Evolutionary conservation across 2,888 invertebrate genomes (phyloP), one percentile per base, ranked within the genome.

Genomic region (Auanema sp.): DNA sequence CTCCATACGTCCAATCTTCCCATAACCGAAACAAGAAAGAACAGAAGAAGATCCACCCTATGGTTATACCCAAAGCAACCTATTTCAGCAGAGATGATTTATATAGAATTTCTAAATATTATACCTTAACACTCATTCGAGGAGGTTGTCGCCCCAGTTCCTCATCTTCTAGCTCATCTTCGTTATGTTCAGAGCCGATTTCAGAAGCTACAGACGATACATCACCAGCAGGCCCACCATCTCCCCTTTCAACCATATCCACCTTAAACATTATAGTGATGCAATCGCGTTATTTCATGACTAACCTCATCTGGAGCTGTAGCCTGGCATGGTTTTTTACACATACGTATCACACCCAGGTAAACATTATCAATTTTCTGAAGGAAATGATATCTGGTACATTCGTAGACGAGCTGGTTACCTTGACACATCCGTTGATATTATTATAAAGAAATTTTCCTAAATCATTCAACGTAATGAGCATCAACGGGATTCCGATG

Each of bases 391-490:
- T 52, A 18, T 42, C 23, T 3, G 25, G n/a, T 55, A 42, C n/a
- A 12, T 16, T 57, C 4, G 21, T 2, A 44, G 24, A 5, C 6
- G 12, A 25, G 12, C 6, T 12, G 12, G 24, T 14, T 10, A 60
- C 65, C 55, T 67, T 66, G 16, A 71, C 73, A 63, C 71, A 71
- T 60, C 79, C 79, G 58, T 80, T 80, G 62, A 81, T 81, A 49
- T 76, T 72, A 47, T 75, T 75, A 59, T 80, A 81, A 14, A 80
- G 70, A 55, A 82, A 81, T 54, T 81, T 81, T 50, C 96, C 97
- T 83, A 96, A 91, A 87, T 96, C 95, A 47, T 94, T 93, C 73
- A 97, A 85, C 11, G 95, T 90, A 68, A 96, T 92, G 77, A 96
- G 88, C 85, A 97, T 94, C 79, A 97, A 88, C 0, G 97, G 97